Base-by-base conservation (phyloP, 2,113 vertebrate species). In the Apodemus speciosus region DNA sequence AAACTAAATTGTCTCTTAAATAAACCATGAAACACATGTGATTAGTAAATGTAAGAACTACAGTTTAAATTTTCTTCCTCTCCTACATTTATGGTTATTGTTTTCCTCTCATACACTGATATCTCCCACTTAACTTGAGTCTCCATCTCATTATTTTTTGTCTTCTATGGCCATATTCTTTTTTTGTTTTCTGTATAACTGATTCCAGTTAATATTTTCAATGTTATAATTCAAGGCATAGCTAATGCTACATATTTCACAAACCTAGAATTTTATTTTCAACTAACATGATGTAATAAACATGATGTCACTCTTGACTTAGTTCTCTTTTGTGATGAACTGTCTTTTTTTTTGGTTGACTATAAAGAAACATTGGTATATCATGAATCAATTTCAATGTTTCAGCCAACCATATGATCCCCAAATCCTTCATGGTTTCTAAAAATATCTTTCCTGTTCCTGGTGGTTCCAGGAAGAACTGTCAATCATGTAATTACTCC, bases 181-280 rank as follows among this genome's bases (percentile, higher is more conserved):
- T 80, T 80, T 80, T 21, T 80, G 64, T 21, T 46, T 79, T 94
- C 16, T 81, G 75, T 40, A 23, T 90, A 3, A 43, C 3, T 73
- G 6, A 79, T 69, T 86, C 32, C 15, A 53, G 16, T 77, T 7
- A 80, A 3, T 73, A 40, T n/a, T 81, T 6, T 85, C 89, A 58
- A 89, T 71, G 25, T 1, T 62, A 6, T 23, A 68, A 95, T 84
- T 94, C n/a, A 73, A 80, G 32, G 85, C 92, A 43, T 92, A 90
- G 9, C 14, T 25, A 77, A 20, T 14, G 60, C 4, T 88, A 38
- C 35, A 27, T 32, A 75, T 21, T 30, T 69, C 18, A 71, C 1
- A 88, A 53, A 95, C 58, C 23, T 25, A 84, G 13, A 53, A 30
- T 30, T 30, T 71, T 89, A 43, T 91, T 88, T 92, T 18, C 5